Evolutionary conservation across 2,797 vertebrate genomes (phyloP), one percentile per base, ranked within the genome.

Genomic region (Mastacembelus armatus): DNA sequence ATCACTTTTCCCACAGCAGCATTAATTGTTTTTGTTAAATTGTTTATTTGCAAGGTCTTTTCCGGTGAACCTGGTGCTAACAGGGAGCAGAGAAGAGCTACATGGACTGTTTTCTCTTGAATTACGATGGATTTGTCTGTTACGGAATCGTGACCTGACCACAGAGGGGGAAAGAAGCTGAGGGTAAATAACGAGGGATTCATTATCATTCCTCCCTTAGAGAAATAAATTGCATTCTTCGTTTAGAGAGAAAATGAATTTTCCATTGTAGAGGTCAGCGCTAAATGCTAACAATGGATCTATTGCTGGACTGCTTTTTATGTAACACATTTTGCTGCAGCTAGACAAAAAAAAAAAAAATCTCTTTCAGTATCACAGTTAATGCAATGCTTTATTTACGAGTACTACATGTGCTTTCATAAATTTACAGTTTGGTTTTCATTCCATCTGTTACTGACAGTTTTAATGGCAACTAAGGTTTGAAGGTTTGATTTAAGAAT

Each of bases 1-100:
- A 90, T 68, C 0, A 58, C 69, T 80, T 81, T 93, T 93, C 93
- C 92, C 93, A 94, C 87, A 91, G 85, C 79, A 63, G 24, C 56
- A 78, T 77, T 88, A 90, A 93, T 92, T 92, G 80, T 89, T 91
- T 90, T 88, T 12, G 42, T 74, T 56, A 66, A 73, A 19, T 39
- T 54, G 85, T 93, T 94, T 93, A 85, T 93, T 94, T 94, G 76
- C 49, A 11, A 59, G 87, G 74, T 77, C 79, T 89, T 91, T 91
- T 91, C 84, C 66, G 66, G 71, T 74, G 40, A 83, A 86, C 50
- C 66, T 56, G 55, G 7, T 16, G 42, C 61, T 66, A 74, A 57
- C 61, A 35, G 36, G 42, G 66, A 62, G 9, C 50, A 63, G 48
- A 65, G 65, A 63, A 74, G 40, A 62, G 50, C 47, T 35, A 39